Conservation (phyloP, 2,113 vertebrate genomes). For the human (Homo sapiens) region GRCh38 chr18:5663001-5663500, state of each 20-base stretch:
- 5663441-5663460: not conserved
- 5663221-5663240: not conserved
- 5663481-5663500: not conserved
- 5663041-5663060: constrained; percentile 62
- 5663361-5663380: not conserved
- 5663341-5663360: not conserved
- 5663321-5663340: not conserved
- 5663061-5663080: constrained; percentile 27
- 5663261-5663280: not conserved
- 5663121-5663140: not conserved
- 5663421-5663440: not conserved
- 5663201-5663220: not conserved
- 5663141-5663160: not conserved
- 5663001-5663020: constrained; percentile 56
- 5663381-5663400: not conserved
- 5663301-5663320: not conserved
- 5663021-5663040: constrained; percentile 72
- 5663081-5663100: constrained; percentile 26
- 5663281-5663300: not conserved
- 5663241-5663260: not conserved
- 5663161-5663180: not conserved
- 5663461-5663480: not conserved
- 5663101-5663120: constrained; percentile 50
- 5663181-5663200: not conserved
- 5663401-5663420: not conserved